phyloP scores from a whole-genome alignment of 2,888 invertebrate genomes.

The Pseudolycoriella hygida region DNA sequence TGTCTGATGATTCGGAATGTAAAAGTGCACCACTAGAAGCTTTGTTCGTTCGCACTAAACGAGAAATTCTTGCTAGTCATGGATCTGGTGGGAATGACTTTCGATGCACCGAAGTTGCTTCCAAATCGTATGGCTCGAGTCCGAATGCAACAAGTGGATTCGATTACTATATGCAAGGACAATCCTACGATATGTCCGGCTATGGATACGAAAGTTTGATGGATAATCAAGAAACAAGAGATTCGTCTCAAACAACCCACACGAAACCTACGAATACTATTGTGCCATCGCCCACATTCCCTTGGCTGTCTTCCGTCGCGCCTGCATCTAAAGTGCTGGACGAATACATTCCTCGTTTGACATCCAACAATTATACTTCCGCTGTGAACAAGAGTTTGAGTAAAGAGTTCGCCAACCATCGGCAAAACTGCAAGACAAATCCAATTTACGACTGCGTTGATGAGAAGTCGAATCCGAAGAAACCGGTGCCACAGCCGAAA shows the following conservation, averaged over 20 bases:
- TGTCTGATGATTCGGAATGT: slow-evolving; percentile 65
- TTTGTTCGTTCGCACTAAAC: slow-evolving; percentile 38
- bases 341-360: slow-evolving; percentile 5
- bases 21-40: slow-evolving; percentile 63
- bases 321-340: background rate
- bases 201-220: slow-evolving; percentile 8
- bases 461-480: slow-evolving; percentile 22
- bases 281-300: slow-evolving; percentile 7
- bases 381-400: slow-evolving; percentile 27
- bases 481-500: slow-evolving; percentile 18
- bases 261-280: slow-evolving; percentile 14
- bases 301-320: slow-evolving; percentile 6
- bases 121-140: slow-evolving; percentile 45
- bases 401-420: slow-evolving; percentile 27
- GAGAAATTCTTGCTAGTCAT: slow-evolving; percentile 18
- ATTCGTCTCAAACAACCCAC: slow-evolving; percentile 30
- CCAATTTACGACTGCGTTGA: slow-evolving; percentile 15
- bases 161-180: slow-evolving; percentile 32
- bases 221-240: slow-evolving; percentile 11
- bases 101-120: slow-evolving; percentile 18
- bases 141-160: slow-evolving; percentile 39
- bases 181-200: slow-evolving; percentile 7
- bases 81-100: slow-evolving; percentile 13
- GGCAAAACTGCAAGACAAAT: slow-evolving; percentile 16
- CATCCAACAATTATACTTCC: slow-evolving; percentile 22